Percentiles rank a stretch among this genome's conserved stretches.
These are phyloP conservation scores for Rhagophthalmus giganteus DNA, from an alignment of 2,888 invertebrate genomes.

Conservation along the genomic window DNA sequence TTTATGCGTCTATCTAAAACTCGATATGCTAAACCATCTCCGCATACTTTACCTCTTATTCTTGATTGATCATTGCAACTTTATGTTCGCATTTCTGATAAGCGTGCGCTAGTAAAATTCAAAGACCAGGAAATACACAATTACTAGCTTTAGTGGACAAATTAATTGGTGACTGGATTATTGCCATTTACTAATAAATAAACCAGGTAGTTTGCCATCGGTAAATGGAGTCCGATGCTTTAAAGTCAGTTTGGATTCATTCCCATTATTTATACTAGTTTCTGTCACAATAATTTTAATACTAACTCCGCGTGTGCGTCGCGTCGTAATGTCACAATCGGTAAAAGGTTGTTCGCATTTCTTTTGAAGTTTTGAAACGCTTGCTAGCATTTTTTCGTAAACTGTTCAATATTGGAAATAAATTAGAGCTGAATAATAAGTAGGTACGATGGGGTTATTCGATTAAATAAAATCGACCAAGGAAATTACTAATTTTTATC, in stretches of 20 bases:
- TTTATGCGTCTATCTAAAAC: conserved; percentile 40
- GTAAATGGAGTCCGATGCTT: conserved; percentile 2
- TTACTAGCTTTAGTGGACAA: conserved; percentile 48
- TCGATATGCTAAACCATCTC: conserved; percentile 33
- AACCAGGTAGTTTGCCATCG: conserved; percentile 14
- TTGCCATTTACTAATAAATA: conserved; percentile 49
- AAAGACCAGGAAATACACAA: conserved; percentile 47
- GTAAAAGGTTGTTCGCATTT: too few species aligned
- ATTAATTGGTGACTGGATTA: conserved; percentile 51
- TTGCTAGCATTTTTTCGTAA: too few species aligned
- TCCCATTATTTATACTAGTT: too few species aligned
- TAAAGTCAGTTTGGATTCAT: background rate
- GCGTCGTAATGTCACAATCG: too few species aligned
- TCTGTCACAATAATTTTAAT: too few species aligned
- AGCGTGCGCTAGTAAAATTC: conserved; percentile 19
- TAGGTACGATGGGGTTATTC: too few species aligned
- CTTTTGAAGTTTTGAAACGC: too few species aligned
- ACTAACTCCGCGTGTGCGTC: too few species aligned
- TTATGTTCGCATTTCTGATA: conserved; percentile 14
- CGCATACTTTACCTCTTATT: conserved; percentile 35
- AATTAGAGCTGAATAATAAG: too few species aligned
- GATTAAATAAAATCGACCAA: too few species aligned
- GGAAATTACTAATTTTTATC: too few species aligned
- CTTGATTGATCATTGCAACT: conserved; percentile 24
- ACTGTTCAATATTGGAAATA: too few species aligned